phyloP scores from a whole-genome alignment of 1,140 invertebrate species.

The Protaetia brevitarsis region DNA sequence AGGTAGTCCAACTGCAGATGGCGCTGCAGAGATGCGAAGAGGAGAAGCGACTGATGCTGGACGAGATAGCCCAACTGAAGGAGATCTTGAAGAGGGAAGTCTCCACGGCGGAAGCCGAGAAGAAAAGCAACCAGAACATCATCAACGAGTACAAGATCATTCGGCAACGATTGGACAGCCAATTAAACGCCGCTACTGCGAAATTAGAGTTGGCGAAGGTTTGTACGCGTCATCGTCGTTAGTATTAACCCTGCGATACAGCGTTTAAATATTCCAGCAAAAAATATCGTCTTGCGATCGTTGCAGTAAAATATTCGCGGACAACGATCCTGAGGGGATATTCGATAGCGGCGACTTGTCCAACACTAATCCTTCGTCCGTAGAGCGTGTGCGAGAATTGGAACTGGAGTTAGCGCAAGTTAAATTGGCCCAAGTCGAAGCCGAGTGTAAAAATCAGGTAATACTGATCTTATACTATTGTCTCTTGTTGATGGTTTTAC shows the following conservation, averaged over 20 bases:
- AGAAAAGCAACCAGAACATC: conserved; percentile 66
- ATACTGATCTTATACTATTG: conserved; percentile 11
- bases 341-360: conserved; percentile 45
- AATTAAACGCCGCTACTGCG: conserved; percentile 65
- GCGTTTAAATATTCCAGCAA: conserved; percentile 45
- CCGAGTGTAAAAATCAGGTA: conserved; percentile 94
- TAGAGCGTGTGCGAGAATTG: conserved; percentile 79
- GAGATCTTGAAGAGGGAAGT: conserved; percentile 82
- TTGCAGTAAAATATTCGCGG: conserved; percentile 48
- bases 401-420: conserved; percentile 95
- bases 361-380: conserved; percentile 41
- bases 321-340: conserved; percentile 30
- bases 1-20: conserved; percentile 72
- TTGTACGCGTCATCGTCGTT: conserved; percentile 34
- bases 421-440: conserved; percentile 94
- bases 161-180: conserved; percentile 83
- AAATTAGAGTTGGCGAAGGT: conserved; percentile 60
- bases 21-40: conserved; percentile 75
- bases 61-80: conserved; percentile 77
- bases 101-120: conserved; percentile 69
- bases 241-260: background rate
- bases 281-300: conserved; percentile 58
- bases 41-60: conserved; percentile 75
- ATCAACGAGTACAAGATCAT: conserved; percentile 93
- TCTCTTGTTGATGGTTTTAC: background rate